Conservation (phyloP, 2,888 invertebrate species). For the Notocelia uddmanniana region DNA sequence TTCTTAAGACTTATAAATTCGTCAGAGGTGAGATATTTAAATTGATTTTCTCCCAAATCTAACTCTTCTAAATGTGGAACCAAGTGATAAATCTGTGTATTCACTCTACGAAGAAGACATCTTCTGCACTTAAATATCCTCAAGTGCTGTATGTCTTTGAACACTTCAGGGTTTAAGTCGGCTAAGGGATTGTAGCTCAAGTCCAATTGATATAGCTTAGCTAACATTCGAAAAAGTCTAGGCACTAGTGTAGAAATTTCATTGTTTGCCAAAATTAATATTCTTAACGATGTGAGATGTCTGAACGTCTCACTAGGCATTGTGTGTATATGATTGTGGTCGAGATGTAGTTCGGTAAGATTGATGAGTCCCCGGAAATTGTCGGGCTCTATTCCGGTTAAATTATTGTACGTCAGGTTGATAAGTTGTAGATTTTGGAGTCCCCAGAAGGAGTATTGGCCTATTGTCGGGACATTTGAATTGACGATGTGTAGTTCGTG, state of each 20-base stretch:
- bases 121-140: conserved; percentile 89
- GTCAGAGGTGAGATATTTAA: conserved; percentile 90
- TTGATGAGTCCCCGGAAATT: conserved; percentile 92
- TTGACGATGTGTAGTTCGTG: conserved; percentile 90
- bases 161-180: conserved; percentile 92
- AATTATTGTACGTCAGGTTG: conserved; percentile 91
- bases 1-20: conserved; percentile 90
- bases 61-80: conserved; percentile 90
- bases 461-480: conserved; percentile 91
- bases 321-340: conserved; percentile 90
- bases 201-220: conserved; percentile 89
- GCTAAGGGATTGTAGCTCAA: conserved; percentile 90
- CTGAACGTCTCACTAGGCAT: conserved; percentile 92
- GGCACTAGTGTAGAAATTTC: conserved; percentile 89
- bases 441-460: conserved; percentile 93
- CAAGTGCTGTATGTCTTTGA: conserved; percentile 91
- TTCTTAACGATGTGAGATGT: conserved; percentile 89
- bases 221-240: conserved; percentile 90
- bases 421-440: conserved; percentile 86
- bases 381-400: conserved; percentile 88
- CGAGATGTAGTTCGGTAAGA: conserved; percentile 89
- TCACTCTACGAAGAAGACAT: conserved; percentile 90
- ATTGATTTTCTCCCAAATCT: conserved; percentile 91
- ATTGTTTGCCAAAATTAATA: conserved; percentile 88
- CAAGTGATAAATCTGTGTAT: conserved; percentile 92